Percentiles rank a stretch among this genome's conserved stretches.
Evolutionary conservation across 2,113 vertebrate species (phyloP).

Genomic region (Copsychus sechellarum): DNA sequence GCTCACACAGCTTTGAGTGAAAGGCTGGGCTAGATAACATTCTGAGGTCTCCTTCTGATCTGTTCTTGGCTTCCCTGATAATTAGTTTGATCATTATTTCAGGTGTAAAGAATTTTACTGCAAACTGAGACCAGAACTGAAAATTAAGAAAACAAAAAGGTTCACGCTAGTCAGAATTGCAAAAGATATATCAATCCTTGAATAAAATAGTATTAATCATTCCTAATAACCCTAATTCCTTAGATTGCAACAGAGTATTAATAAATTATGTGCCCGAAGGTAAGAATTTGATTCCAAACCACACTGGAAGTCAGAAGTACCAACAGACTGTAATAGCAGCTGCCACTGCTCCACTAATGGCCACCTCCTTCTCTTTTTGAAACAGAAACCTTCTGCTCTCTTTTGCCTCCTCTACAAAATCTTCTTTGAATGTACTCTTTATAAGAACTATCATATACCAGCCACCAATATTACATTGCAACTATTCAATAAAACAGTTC

Average conservation of each 20-base stretch:
- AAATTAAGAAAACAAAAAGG: background rate
- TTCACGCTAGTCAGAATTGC: background rate
- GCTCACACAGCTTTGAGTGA: background rate
- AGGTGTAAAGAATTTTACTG: background rate
- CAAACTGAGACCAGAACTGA: background rate
- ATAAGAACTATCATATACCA: background rate
- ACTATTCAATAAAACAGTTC: slow-evolving; percentile 20
- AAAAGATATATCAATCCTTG: background rate
- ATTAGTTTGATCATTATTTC: background rate
- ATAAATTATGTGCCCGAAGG: background rate
- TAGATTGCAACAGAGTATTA: background rate
- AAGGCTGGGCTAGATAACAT: background rate
- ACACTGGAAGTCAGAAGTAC: background rate
- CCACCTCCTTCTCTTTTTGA: background rate
- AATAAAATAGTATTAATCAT: background rate
- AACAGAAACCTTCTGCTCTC: background rate
- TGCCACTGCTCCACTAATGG: background rate
- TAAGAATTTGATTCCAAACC: background rate
- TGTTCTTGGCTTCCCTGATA: background rate
- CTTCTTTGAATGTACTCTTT: background rate
- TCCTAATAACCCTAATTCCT: background rate
- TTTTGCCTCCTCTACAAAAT: background rate
- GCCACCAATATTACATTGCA: background rate
- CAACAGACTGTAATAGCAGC: background rate
- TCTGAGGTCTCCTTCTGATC: background rate